Conservation (phyloP, 1,140 invertebrate species). For the Chymomyza costata region DNA sequence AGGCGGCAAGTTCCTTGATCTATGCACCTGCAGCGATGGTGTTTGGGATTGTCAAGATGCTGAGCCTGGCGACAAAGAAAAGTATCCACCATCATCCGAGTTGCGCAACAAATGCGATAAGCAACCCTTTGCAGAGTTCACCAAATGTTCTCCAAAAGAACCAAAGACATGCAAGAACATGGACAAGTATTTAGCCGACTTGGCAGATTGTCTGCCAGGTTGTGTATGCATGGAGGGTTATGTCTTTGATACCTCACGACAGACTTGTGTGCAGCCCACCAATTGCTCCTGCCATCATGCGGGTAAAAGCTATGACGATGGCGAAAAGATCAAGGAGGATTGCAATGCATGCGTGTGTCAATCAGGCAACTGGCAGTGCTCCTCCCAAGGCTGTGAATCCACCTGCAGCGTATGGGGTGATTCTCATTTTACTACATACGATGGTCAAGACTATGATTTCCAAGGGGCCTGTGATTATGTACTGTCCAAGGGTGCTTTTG, state of each 20-base stretch:
- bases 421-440: conserved; percentile 91
- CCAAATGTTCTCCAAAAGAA: conserved; percentile 84
- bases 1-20: conserved; percentile 80
- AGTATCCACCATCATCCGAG: conserved; percentile 80
- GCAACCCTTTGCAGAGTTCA: conserved; percentile 81
- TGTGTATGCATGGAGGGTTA: conserved; percentile 87
- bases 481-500: conserved; percentile 82
- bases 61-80: conserved; percentile 78
- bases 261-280: conserved; percentile 81
- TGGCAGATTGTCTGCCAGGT: conserved; percentile 82
- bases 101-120: conserved; percentile 79
- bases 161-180: conserved; percentile 90
- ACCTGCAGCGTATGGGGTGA: conserved; percentile 89
- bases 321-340: conserved; percentile 84
- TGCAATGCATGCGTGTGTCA: conserved; percentile 87
- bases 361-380: conserved; percentile 83
- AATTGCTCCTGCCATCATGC: conserved; percentile 93
- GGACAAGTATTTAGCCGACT: conserved; percentile 77
- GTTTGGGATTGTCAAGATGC: conserved; percentile 84
- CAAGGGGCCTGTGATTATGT: conserved; percentile 92
- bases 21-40: conserved; percentile 86
- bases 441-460: conserved; percentile 89
- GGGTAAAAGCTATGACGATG: conserved; percentile 87
- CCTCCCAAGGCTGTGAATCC: conserved; percentile 79
- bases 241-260: conserved; percentile 82